Conservation (phyloP, 2,797 vertebrate species). For the Sciurus vulgaris region DNA sequence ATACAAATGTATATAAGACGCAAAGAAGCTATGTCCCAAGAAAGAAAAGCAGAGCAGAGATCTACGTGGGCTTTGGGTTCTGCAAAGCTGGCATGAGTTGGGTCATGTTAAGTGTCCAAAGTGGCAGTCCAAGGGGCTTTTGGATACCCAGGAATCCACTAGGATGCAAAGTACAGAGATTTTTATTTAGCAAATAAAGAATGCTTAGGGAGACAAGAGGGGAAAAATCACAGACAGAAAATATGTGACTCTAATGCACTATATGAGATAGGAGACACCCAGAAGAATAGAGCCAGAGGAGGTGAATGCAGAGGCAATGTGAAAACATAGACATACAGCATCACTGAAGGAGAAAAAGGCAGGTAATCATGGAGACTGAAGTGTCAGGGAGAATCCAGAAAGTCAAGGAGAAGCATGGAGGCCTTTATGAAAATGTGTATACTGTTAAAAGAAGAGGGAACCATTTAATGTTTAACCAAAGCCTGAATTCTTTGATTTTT, state of each 20-base stretch:
- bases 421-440: neutral
- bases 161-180: neutral
- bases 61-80: neutral
- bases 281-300: neutral
- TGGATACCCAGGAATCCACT: neutral
- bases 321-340: neutral
- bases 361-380: neutral
- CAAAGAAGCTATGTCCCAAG: neutral
- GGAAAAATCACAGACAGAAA: neutral
- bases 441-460: neutral
- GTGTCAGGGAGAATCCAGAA: neutral
- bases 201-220: neutral
- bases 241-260: neutral
- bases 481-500: neutral
- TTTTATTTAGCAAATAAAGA: neutral
- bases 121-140: neutral
- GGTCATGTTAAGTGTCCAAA: neutral
- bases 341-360: neutral
- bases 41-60: neutral
- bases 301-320: neutral
- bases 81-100: neutral
- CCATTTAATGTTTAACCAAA: neutral
- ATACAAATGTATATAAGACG: neutral
- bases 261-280: neutral
- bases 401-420: neutral